A percentile compares a stretch with the other conserved stretches of the same genome.
These are phyloP conservation scores for Zeugodacus cucurbitae DNA, from an alignment of 1,140 invertebrate genomes.

Conservation along the genomic window DNA sequence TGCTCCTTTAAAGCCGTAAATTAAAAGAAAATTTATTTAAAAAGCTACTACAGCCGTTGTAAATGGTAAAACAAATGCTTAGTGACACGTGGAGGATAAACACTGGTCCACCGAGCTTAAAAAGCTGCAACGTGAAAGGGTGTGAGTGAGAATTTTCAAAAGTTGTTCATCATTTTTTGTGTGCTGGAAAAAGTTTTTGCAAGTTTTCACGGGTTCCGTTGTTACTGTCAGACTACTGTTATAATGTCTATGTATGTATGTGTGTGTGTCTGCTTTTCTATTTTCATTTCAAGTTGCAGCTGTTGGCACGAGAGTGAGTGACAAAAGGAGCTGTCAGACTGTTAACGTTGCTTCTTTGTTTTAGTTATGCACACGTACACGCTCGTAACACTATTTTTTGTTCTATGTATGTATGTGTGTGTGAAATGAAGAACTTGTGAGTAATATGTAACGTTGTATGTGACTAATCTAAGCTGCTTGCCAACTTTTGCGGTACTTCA, in stretches of 20 bases:
- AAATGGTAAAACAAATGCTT: background rate
- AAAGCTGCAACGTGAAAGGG: background rate
- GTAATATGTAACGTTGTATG: background rate
- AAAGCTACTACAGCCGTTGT: background rate
- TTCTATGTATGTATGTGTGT: background rate
- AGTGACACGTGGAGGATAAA: background rate
- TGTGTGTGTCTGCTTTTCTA: background rate
- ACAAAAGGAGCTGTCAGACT: constrained; percentile 16
- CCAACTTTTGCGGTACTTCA: background rate
- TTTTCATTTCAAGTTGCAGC: constrained; percentile 10
- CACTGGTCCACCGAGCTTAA: background rate
- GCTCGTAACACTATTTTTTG: background rate
- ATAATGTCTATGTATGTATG: background rate
- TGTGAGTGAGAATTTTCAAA: background rate
- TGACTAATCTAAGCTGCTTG: background rate
- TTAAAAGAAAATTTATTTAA: background rate
- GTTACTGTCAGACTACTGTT: background rate
- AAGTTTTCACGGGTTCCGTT: background rate
- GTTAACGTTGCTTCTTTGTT: constrained; percentile 8
- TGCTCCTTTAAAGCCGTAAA: background rate
- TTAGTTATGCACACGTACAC: background rate
- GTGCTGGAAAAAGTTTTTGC: background rate
- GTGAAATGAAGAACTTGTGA: background rate
- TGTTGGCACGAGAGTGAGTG: constrained; percentile 19
- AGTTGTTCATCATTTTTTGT: constrained; percentile 1